Base-by-base conservation (phyloP, 2,113 vertebrate genomes). In the Zosterops hypoxanthus region DNA sequence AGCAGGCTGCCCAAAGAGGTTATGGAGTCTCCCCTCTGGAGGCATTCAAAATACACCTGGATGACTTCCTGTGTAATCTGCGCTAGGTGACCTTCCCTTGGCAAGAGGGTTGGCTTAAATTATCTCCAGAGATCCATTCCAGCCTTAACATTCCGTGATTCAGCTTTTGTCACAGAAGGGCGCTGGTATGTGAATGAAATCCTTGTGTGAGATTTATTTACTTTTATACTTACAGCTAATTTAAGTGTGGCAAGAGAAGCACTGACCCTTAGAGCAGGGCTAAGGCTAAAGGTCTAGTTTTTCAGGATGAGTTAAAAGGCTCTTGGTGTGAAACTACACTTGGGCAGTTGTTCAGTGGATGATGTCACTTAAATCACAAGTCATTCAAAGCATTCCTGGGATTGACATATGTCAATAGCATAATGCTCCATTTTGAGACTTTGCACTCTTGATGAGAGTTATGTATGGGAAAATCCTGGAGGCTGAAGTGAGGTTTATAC, bases 261-360 rank as follows among this genome's bases (percentile, higher is more conserved):
- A 18, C 0, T 60, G 63, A n/a, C 2, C 1, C n/a, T 2, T 7
- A n/a, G 55, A 29, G 9, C 23, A 46, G 36, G 49, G 28, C 8
- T 82, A n/a, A 76, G 47, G 70, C 56, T 5, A 1, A 79, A 82
- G 18, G 17, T 76, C 14, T 34, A 1, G 12, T 64, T 69, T 47
- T 60, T 78, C 39, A 42, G 82, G 8, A 8, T 52, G 59, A 65
- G 11, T 77, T 69, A 19, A 81, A 86, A 80, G 71, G 49, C 36
- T 73, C 19, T 39, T 57, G 56, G 20, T 42, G 73, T 81, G 78
- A 75, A 90, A 61, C 28, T 55, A 34, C 13, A 39, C 3, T 5
- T 50, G 33, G n/a, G 20, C 47, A 47, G 34, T n/a, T 75, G 33
- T 50, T 78, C 20, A 61, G 73, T 36, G 70, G 55, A 24, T 69